These are phyloP conservation scores for Eupithecia subfuscata DNA, from an alignment of 2,888 invertebrate species.

Conservation along the genomic window DNA sequence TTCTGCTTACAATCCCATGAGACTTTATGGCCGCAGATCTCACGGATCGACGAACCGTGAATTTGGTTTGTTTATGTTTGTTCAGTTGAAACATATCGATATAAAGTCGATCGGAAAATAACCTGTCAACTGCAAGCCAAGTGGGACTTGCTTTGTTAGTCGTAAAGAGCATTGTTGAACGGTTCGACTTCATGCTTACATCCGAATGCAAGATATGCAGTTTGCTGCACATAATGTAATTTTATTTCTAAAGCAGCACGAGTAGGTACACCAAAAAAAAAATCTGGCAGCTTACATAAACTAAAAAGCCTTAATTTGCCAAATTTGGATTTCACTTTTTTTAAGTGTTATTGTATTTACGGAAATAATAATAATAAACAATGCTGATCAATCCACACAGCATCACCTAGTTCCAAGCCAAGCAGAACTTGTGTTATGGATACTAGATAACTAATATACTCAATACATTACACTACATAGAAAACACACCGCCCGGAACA, in stretches of 20 bases:
- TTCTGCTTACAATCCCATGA: slow-evolving; percentile 13
- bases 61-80: slow-evolving; percentile 3
- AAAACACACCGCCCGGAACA: no score
- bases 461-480: no score
- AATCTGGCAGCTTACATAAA: not conserved
- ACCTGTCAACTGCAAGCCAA: not conserved
- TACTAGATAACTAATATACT: no score
- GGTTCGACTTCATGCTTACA: not conserved
- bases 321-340: no score
- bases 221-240: not conserved
- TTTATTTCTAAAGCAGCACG: not conserved
- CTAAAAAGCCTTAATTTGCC: no score
- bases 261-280: not conserved
- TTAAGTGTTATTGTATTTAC: no score
- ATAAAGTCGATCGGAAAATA: not conserved
- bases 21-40: slow-evolving; percentile 20
- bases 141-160: not conserved
- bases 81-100: slow-evolving; percentile 4
- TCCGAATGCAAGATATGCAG: not conserved
- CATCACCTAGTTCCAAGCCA: no score
- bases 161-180: not conserved
- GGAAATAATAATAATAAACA: no score
- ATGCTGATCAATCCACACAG: no score
- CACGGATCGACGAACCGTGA: slow-evolving; percentile 22
- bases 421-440: no score